Evolutionary conservation across 2,797 vertebrate genomes (phyloP), one percentile per base, ranked within the genome.

Genomic region (Phrynocephalus forsythii): DNA sequence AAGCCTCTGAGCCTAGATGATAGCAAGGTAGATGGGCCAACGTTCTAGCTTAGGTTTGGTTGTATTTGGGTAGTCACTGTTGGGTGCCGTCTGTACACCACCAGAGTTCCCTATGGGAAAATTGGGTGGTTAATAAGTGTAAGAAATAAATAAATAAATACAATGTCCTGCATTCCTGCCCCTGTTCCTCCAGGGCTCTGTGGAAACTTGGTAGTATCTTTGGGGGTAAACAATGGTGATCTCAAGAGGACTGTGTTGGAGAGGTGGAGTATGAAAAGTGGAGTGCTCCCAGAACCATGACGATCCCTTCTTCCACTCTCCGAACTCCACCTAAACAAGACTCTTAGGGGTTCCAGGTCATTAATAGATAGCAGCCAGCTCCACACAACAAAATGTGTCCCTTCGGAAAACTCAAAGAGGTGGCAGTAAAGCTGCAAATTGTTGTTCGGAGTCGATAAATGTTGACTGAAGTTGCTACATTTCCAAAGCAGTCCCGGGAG

Each of bases 391-490:
- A 66, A 85, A 88, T 38, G 83, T 1, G 52, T 81, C 87, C 83
- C 77, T 24, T 80, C 3, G 82, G 87, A 88, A 84, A 88, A 79
- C 38, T 79, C 85, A 73, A 73, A 52, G 82, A 88, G 82, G 72
- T n/a, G 63, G 82, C 77, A 26, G 44, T 80, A 80, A 84, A 88
- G 87, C 82, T 66, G 69, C 82, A 84, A 84, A 88, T 68, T 68
- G 77, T 80, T 80, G 77, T 80, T 73, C 11, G 10, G 78, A 81
- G 83, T 81, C 44, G n/a, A 85, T 84, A 81, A 88, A 88, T 44
- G 82, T 73, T 79, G 82, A 44, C 87, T 50, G 82, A 84, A 84
- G 76, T 84, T 84, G 68, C 82, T 63, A 63, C 69, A 33, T 88
- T 88, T 80, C 1, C 77, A 63, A 75, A 88, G 68, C 33, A 2